phyloP scores from a whole-genome alignment of 2,888 invertebrate species.

The Conus canariensis region DNA sequence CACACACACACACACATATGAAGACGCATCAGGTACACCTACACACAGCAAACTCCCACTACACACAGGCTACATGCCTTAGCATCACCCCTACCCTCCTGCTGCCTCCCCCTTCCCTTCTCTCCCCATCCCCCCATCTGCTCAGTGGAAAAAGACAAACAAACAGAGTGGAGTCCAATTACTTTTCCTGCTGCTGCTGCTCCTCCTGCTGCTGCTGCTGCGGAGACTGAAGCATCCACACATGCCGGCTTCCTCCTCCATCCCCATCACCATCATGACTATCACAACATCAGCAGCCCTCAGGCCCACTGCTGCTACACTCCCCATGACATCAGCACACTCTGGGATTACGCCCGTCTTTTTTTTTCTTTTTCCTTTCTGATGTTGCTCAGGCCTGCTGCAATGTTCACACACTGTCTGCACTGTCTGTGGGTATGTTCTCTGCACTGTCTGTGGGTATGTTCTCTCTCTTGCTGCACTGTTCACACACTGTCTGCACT shows the following conservation, averaged over 20 bases:
- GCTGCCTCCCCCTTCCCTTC: background rate
- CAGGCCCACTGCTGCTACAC: background rate
- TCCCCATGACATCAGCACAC: background rate
- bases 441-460: no score
- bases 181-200: background rate
- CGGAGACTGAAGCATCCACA: conserved; percentile 7
- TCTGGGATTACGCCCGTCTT: background rate
- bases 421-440: no score
- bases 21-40: no score
- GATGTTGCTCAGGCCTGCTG: no score
- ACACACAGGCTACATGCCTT: no score
- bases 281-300: background rate
- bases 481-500: no score
- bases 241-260: background rate
- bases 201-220: background rate
- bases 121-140: background rate
- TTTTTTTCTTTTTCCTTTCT: no score
- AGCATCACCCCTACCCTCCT: background rate
- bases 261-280: conserved; percentile 1
- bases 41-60: no score
- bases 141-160: background rate
- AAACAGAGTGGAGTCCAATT: conserved; percentile 14
- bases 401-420: no score
- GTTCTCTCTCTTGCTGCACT: no score
- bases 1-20: no score